phyloP scores from a whole-genome alignment of 2,113 vertebrate species.

The Machaerirhynchus nigripectus region DNA sequence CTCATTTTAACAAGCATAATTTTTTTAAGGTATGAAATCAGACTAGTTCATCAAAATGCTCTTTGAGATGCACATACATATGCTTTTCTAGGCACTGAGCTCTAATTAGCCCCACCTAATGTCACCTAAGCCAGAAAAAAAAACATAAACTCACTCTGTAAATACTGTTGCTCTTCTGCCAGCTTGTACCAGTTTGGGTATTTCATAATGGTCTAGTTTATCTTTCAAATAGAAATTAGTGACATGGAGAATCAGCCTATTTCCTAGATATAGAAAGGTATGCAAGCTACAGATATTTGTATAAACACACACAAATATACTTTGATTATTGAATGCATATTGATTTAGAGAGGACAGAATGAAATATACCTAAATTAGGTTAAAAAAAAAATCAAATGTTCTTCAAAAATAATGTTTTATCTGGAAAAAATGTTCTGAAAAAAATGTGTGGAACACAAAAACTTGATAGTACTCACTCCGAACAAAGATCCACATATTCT shows the following conservation, averaged over 20 bases:
- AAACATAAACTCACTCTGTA: conserved; percentile 8
- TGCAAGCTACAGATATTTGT: background rate
- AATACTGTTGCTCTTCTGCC: background rate
- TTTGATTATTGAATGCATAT: background rate
- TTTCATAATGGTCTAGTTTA: background rate
- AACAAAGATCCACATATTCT: background rate
- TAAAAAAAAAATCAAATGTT: background rate
- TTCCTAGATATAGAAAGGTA: background rate
- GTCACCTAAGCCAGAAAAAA: background rate
- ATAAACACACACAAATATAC: background rate
- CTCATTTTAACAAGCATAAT: background rate
- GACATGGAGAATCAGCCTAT: background rate
- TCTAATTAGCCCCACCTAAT: background rate
- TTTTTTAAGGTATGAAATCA: background rate
- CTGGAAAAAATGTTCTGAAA: background rate
- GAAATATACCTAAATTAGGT: background rate
- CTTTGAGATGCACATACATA: background rate
- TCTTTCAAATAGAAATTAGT: background rate
- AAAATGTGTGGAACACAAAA: background rate
- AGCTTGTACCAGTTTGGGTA: background rate
- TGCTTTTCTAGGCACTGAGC: background rate
- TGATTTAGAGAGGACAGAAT: background rate
- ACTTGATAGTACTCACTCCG: background rate
- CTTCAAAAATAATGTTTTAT: background rate
- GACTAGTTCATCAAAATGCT: background rate